Base-by-base conservation (phyloP, 2,797 vertebrate species). In the Intellagama lesueurii region DNA sequence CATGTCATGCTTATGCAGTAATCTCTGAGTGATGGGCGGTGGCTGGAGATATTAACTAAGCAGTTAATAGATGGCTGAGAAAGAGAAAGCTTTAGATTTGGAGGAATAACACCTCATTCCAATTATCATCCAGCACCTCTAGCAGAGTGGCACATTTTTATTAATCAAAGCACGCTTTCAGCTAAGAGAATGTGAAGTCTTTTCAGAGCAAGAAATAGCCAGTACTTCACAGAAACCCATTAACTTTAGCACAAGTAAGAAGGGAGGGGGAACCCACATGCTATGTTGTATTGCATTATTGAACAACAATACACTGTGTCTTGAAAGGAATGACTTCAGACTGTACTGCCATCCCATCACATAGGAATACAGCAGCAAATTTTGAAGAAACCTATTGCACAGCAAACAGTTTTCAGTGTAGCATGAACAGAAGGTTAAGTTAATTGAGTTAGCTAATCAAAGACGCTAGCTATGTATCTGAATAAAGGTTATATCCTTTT, bases 71-170 rank as follows among this genome's bases (percentile, higher is more conserved):
- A 87, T 60, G 16, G 56, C 73, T 89, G 89, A 84, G 7, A 86
- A 91, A 70, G 66, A 86, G 35, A 78, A 26, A 68, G 24, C 52
- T 72, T 60, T 35, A 9, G 44, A 1, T 28, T 56, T 32, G 78
- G 83, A 64, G 66, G 3, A 89, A 44, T 56, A 86, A 60, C 17
- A 47, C 32, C 75, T 87, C 68, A 32, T n/a, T 83, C 30, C 49
- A 24, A 26, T 28, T 56, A 77, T 56, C 64, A 52, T 4, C 30
- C 49, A 47, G 87, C 52, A 75, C 81, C 40, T 91, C 11, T 52
- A 90, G 81, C 85, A 90, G 81, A 17, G n/a, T n/a, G 35, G 75
- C 76, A 87, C n/a, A 32, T 83, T 85, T 86, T 91, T 88, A 83
- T 78, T 83, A 89, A 88, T 91, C 87, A 90, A 83, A 22, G 44